A percentile compares a stretch with the other conserved stretches of the same genome.
Conservation (phyloP, 2,113 vertebrate species). For the Oriolus oriolus region DNA sequence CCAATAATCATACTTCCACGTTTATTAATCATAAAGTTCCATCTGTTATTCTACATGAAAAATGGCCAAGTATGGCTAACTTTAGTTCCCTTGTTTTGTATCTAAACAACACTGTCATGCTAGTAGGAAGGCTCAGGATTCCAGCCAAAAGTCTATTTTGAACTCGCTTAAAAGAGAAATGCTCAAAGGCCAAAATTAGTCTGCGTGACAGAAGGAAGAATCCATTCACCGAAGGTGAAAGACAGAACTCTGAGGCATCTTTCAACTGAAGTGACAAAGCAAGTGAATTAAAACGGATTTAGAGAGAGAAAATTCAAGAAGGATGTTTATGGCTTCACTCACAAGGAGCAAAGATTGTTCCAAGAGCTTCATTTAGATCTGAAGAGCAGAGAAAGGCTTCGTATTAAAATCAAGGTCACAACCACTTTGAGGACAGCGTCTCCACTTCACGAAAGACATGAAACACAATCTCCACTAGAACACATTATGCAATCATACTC, state of each 20-base stretch:
- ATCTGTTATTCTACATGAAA: background rate
- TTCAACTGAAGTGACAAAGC: background rate
- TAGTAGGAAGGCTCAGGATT: conserved; percentile 32
- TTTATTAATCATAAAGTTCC: background rate
- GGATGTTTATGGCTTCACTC: background rate
- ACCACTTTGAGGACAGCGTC: background rate
- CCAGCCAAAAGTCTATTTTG: conserved; percentile 62
- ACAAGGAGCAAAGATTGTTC: background rate
- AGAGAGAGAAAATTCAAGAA: background rate
- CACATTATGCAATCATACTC: background rate
- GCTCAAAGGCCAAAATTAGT: conserved; percentile 48
- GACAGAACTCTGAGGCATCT: conserved; percentile 26
- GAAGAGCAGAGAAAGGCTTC: background rate
- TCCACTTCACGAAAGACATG: background rate
- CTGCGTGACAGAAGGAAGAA: conserved; percentile 33
- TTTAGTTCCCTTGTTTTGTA: background rate
- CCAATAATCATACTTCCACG: background rate
- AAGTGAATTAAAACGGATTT: background rate
- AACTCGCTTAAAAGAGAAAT: conserved; percentile 42
- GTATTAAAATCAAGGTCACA: conserved; percentile 31
- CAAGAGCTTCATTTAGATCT: background rate
- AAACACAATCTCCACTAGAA: conserved; percentile 35
- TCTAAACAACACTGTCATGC: background rate
- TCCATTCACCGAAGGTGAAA: conserved; percentile 38
- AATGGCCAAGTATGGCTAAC: background rate